Evolutionary conservation across 1,140 invertebrate genomes (phyloP).

Genomic region (Hyphantria cunea): DNA sequence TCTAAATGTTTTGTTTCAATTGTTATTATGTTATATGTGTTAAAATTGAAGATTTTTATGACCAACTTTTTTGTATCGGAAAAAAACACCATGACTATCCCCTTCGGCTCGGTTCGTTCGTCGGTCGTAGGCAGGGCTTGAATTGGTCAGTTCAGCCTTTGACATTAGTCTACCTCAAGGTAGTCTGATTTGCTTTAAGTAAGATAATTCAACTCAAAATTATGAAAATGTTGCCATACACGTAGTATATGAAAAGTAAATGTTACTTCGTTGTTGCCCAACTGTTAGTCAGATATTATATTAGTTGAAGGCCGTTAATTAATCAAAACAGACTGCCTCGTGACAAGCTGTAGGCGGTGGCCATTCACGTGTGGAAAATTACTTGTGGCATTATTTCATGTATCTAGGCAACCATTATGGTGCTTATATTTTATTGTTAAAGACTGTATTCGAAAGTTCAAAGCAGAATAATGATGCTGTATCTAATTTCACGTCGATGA

Average conservation of each 20-base stretch:
- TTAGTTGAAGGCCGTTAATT: constrained; percentile 39
- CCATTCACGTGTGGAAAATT: constrained; percentile 19
- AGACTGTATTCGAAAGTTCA: constrained; percentile 21
- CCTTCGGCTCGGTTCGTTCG: too few relatives aligned
- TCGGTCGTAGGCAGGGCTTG: too few relatives aligned
- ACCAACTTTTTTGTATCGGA: too few relatives aligned
- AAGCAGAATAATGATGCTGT: constrained; percentile 9
- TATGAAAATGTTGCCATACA: too few relatives aligned
- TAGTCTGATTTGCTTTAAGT: too few relatives aligned
- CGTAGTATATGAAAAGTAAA: constrained; percentile 8
- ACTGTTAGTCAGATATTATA: constrained; percentile 24
- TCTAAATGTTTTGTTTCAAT: too few relatives aligned
- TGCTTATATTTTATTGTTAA: not conserved
- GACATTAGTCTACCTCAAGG: too few relatives aligned
- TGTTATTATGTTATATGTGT: too few relatives aligned
- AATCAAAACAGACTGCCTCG: constrained; percentile 37
- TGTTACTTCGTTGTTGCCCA: constrained; percentile 22
- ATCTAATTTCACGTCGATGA: not conserved
- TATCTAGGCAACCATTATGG: constrained; percentile 4
- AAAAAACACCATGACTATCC: too few relatives aligned
- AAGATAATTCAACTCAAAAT: too few relatives aligned
- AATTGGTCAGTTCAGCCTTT: too few relatives aligned
- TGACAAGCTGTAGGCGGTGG: constrained; percentile 32
- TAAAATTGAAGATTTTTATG: too few relatives aligned
- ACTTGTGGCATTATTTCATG: not conserved